Conservation (phyloP, 2,888 invertebrate genomes). For the Pandemis heparana region DNA sequence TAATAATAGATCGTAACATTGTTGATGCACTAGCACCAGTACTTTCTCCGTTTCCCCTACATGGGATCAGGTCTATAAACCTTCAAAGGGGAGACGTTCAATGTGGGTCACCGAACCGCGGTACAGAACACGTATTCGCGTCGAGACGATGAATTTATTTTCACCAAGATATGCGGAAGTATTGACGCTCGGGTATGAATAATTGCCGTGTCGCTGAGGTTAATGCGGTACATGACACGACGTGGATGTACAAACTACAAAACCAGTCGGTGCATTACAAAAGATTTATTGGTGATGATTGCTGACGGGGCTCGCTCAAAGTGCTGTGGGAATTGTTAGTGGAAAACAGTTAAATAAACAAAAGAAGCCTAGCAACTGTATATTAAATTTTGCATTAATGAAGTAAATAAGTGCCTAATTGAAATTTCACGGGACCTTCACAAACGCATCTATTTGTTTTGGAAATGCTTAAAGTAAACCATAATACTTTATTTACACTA, state of each 20-base stretch:
- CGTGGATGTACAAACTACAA: conserved; percentile 13
- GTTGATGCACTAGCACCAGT: conserved; percentile 43
- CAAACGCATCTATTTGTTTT: no score
- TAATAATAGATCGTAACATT: conserved; percentile 65
- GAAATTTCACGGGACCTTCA: no score
- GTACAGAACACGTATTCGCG: background rate
- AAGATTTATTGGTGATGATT: conserved; percentile 27
- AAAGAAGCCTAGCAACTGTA: background rate
- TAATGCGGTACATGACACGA: conserved; percentile 41
- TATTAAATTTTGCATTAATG: background rate
- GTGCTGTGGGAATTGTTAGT: background rate
- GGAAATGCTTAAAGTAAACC: background rate
- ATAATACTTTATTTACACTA: no score
- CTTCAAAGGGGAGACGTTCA: conserved; percentile 3
- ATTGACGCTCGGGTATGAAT: conserved; percentile 34
- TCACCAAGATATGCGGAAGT: conserved; percentile 31
- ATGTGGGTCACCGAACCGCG: conserved; percentile 19
- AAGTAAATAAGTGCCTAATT: background rate
- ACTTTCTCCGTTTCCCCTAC: conserved; percentile 56
- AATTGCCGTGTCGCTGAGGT: conserved; percentile 32
- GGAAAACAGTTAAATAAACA: background rate
- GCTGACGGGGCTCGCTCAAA: conserved; percentile 8
- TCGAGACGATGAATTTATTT: conserved; percentile 13
- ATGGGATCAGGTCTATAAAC: conserved; percentile 44
- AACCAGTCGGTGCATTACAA: conserved; percentile 13